Base-by-base conservation (phyloP, 2,113 vertebrate species). In the Bufo gargarizans region DNA sequence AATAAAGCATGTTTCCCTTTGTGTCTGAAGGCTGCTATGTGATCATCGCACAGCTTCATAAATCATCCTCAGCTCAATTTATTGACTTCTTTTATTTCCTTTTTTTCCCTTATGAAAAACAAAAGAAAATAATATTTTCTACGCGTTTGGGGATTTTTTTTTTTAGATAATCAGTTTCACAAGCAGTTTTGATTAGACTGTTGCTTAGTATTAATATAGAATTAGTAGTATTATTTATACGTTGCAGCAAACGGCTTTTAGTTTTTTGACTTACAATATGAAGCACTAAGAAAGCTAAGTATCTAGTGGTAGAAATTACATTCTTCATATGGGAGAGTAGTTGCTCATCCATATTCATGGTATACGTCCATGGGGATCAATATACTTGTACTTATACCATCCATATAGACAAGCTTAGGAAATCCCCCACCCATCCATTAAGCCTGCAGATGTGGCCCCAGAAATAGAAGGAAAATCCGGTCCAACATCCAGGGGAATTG, bases 1-100 rank as follows among this genome's bases (percentile, higher is more conserved):
- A 76, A 76, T 17, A 63, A 83, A 82, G 63, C 55, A 65, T 78
- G 81, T 53, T 56, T 80, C 33, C 77, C 69, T 71, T 72, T 86
- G 59, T 82, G 61, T 88, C 50, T 72, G 33, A 56, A 58, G 33
- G 77, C 56, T 55, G 13, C 14, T 55, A 2, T 72, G 56, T 47
- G 69, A 16, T 53, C n/a, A 6, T 55, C 65, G 10, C 59, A 11
- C 81, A 11, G 59, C 47, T 50, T 13, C 81, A 69, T 69, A 45
- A 45, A 45, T 81, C 22, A 81, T 17, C 58, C 47, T 45, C 78
- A 17, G 16, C 78, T 43, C 20, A 14, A 53, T 76, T 49, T 49
- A 76, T 84, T 84, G 61, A 53, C 49, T 69, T 69, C 20, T 69
- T 22, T 69, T 84, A 2, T 17, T 22, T 6, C 2, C n/a, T 47